Evolutionary conservation across 1,140 invertebrate species (phyloP).

Genomic region (Drosophila trapezifrons): DNA sequence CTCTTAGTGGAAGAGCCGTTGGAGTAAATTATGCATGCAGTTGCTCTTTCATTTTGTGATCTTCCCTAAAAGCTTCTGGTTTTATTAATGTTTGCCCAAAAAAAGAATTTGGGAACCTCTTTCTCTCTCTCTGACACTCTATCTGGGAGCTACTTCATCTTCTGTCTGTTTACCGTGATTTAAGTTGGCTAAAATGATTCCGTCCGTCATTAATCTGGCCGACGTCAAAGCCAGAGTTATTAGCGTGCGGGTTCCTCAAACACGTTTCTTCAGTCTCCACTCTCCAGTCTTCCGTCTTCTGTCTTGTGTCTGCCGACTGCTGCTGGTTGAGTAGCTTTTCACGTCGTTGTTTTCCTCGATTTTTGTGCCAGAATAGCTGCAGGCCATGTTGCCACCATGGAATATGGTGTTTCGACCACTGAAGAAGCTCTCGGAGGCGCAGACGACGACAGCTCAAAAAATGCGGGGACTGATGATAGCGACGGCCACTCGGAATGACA

Average conservation of each 20-base stretch:
- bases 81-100: constrained; percentile 81
- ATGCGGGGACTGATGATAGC: constrained; percentile 45
- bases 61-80: constrained; percentile 68
- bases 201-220: constrained; percentile 72
- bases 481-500: constrained; percentile 63
- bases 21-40: constrained; percentile 74
- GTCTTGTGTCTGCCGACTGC: constrained; percentile 6
- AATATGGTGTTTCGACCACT: constrained; percentile 47
- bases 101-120: constrained; percentile 64
- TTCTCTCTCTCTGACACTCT: background rate
- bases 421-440: constrained; percentile 64
- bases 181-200: constrained; percentile 79
- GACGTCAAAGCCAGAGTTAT: constrained; percentile 76
- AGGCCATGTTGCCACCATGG: constrained; percentile 57
- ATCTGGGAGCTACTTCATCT: constrained; percentile 39
- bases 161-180: constrained; percentile 55
- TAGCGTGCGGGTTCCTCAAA: constrained; percentile 74
- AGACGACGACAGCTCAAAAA: constrained; percentile 43
- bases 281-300: background rate
- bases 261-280: constrained; percentile 57
- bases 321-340: constrained; percentile 47
- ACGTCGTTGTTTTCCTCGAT: constrained; percentile 36
- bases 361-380: constrained; percentile 61
- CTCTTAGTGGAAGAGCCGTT: constrained; percentile 74
- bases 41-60: constrained; percentile 20